Conservation (phyloP, 1,140 invertebrate species). For the Saccostrea echinata region DNA sequence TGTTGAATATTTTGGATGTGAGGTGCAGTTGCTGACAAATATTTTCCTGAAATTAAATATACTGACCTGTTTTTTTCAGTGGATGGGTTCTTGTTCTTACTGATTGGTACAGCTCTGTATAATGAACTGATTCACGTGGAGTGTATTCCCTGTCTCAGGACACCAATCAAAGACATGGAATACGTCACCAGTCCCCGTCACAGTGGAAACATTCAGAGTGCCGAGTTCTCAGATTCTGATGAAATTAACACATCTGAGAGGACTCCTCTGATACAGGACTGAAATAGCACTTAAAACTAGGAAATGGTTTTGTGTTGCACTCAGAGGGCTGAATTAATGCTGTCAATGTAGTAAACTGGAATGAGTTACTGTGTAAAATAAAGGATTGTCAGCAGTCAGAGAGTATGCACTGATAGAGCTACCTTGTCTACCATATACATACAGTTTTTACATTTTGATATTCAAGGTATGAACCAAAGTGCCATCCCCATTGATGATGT, state of each 20-base stretch:
- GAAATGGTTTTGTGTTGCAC: background rate
- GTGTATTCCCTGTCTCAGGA: constrained; percentile 70
- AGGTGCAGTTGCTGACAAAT: too few species aligned
- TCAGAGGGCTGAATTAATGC: too few species aligned
- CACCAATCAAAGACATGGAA: constrained; percentile 45
- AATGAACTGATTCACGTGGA: constrained; percentile 73
- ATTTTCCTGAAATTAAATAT: too few species aligned
- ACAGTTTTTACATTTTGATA: too few species aligned
- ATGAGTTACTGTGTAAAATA: too few species aligned
- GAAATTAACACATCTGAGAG: constrained; percentile 9
- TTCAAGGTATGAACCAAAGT: too few species aligned
- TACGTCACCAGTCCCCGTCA: background rate
- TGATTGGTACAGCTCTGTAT: constrained; percentile 77
- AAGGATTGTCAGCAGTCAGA: too few species aligned
- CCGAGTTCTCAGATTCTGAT: constrained; percentile 57
- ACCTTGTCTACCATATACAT: too few species aligned
- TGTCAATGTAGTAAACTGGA: too few species aligned
- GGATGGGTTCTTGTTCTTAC: constrained; percentile 76
- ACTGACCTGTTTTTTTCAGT: constrained; percentile 64
- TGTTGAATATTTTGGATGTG: too few species aligned
- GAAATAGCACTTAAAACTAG: background rate
- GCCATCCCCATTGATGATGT: too few species aligned
- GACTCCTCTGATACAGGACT: constrained; percentile 20
- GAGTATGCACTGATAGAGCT: too few species aligned
- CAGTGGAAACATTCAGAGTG: constrained; percentile 61